Evolutionary conservation across 2,797 vertebrate species (phyloP), one percentile per base, ranked within the genome.

Genomic region (Bradypus variegatus): DNA sequence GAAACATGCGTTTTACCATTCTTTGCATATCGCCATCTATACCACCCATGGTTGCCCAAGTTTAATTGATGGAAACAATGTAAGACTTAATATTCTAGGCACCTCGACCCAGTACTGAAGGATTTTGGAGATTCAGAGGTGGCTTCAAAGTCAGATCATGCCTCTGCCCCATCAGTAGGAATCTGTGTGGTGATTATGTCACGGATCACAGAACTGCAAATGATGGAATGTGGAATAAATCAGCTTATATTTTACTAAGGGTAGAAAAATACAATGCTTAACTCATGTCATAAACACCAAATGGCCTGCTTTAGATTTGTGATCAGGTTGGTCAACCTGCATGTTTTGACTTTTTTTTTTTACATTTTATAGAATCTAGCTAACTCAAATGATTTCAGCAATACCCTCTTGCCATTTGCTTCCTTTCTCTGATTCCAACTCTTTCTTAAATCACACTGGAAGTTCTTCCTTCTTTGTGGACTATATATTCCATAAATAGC

Each of bases 391-490:
- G 75, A 58, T 53, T 55, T 90, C 25, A n/a, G 0, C 36, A 92
- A 11, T 70, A 41, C 70, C 95, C 86, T 82, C 12, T 70, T 80
- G 23, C 45, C 50, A 33, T 81, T 67, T 45, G 7, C 81, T 94
- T 85, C 91, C 33, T 87, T 83, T 91, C 73, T 55, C 33, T 83
- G 31, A 29, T 81, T 29, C 16, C 41, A 76, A 58, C 27, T 80
- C 77, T 80, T 72, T 31, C 76, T 1, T 92, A 19, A 93, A 50
- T 85, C 73, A 25, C 41, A 48, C 84, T 89, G 92, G 60, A 67
- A 89, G 91, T 88, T n/a, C 11, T 88, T 95, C 36, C 58, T 2
- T 89, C 33, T 33, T 95, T 72, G 27, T 73, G 15, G 31, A 92
- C 72, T 65, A 21, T 55, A 65, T 78, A 9, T 88, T 92, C 82